These are phyloP conservation scores for Hirundo rustica DNA, from an alignment of 2,797 vertebrate genomes.

Conservation along the genomic window DNA sequence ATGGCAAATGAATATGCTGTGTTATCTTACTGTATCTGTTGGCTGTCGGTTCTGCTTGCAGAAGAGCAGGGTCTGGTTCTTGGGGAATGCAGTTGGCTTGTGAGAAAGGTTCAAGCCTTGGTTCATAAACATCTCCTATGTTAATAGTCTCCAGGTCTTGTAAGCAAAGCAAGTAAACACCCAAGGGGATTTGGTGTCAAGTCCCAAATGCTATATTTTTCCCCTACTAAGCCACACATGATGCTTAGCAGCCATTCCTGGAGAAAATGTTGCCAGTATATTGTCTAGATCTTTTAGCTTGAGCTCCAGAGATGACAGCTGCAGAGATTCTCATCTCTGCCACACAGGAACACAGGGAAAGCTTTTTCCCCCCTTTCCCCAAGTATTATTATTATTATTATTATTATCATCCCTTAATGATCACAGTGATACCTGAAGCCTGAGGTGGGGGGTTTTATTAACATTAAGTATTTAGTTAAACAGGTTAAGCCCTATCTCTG, in stretches of 20 bases:
- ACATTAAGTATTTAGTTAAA: conserved; percentile 16
- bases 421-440: neutral
- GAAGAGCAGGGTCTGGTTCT: neutral
- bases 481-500: neutral
- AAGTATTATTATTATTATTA: neutral
- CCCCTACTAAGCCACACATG: neutral
- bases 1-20: neutral
- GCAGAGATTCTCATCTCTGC: neutral
- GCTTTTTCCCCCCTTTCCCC: neutral
- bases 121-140: neutral
- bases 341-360: neutral
- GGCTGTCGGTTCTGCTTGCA: neutral
- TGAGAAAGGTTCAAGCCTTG: neutral
- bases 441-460: neutral
- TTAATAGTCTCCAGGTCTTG: neutral
- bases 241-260: neutral
- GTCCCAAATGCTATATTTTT: neutral
- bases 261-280: neutral
- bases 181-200: neutral
- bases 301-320: neutral
- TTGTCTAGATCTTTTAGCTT: neutral
- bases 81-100: neutral
- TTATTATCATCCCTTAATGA: neutral
- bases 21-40: neutral
- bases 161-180: neutral